These are phyloP conservation scores for Euborellia annulipes DNA, from an alignment of 1,140 invertebrate species.

Conservation along the genomic window DNA sequence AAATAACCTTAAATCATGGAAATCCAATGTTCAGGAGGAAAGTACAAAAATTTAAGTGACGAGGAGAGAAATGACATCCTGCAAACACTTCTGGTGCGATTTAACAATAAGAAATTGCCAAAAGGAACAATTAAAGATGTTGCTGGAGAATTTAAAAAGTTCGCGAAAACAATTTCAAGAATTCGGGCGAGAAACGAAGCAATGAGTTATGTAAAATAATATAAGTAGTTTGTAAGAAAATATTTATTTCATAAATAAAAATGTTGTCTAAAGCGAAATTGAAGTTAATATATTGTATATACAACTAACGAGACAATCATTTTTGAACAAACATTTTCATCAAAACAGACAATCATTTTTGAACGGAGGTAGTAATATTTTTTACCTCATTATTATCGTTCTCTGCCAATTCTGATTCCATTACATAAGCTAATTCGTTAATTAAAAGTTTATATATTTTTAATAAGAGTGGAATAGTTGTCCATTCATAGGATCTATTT, in stretches of 20 bases:
- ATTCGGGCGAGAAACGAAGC: too few species aligned
- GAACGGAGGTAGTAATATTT: neutral
- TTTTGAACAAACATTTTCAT: neutral
- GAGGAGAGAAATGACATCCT: too few species aligned
- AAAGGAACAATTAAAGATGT: too few species aligned
- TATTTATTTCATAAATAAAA: conserved; percentile 20
- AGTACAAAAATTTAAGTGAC: too few species aligned
- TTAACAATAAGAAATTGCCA: too few species aligned
- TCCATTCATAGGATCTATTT: conserved; percentile 27
- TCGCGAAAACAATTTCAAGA: too few species aligned
- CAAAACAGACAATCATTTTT: neutral
- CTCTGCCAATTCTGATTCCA: conserved; percentile 24
- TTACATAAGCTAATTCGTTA: conserved; percentile 32
- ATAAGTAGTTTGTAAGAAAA: too few species aligned
- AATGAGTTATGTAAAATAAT: too few species aligned
- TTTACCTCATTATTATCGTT: conserved; percentile 15
- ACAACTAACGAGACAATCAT: neutral
- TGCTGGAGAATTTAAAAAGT: too few species aligned
- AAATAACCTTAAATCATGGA: too few species aligned
- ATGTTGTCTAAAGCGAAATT: conserved; percentile 19
- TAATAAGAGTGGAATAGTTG: conserved; percentile 32
- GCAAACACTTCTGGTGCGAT: too few species aligned
- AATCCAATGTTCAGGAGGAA: too few species aligned
- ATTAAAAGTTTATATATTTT: conserved; percentile 41
- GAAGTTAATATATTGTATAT: neutral